Evolutionary conservation across 2,888 invertebrate species (phyloP).

Genomic region (Disparrhopalites patrizii): DNA sequence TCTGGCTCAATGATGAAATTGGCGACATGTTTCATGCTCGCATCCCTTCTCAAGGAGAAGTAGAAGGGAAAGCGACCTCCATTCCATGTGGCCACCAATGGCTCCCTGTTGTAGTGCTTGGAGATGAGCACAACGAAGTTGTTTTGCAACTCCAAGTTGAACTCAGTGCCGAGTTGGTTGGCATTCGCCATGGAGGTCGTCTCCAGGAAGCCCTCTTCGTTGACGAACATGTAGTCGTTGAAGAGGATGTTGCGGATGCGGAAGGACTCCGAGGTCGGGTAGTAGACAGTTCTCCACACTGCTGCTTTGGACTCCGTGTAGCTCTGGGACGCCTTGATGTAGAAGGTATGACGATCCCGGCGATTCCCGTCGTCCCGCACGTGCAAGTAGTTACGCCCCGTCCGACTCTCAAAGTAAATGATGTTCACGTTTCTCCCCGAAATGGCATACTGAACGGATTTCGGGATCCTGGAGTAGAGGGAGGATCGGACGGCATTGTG

Average conservation of each 20-base stretch:
- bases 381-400: slow-evolving; percentile 12
- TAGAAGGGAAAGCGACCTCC: slow-evolving; percentile 20
- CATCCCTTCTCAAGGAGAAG: slow-evolving; percentile 5
- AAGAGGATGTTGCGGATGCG: slow-evolving; percentile 19
- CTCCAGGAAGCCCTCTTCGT: slow-evolving; percentile 21
- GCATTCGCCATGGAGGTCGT: slow-evolving; percentile 24
- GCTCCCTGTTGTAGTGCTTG: slow-evolving; percentile 9
- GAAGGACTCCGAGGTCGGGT: slow-evolving; percentile 15
- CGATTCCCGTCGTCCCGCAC: slow-evolving; percentile 22
- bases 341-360: slow-evolving; percentile 13
- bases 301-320: slow-evolving; percentile 21
- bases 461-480: slow-evolving; percentile 20
- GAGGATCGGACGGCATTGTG: slow-evolving; percentile 22
- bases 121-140: slow-evolving; percentile 10
- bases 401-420: not conserved
- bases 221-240: slow-evolving; percentile 26
- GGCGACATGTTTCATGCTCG: not conserved
- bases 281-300: slow-evolving; percentile 20
- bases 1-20: slow-evolving; percentile 21
- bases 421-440: slow-evolving; percentile 19
- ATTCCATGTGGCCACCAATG: slow-evolving; percentile 17
- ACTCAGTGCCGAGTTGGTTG: slow-evolving; percentile 21
- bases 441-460: slow-evolving; percentile 21
- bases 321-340: slow-evolving; percentile 21
- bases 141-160: slow-evolving; percentile 15